These are phyloP conservation scores for Neosalanx taihuensis DNA, from an alignment of 2,797 vertebrate species.

Conservation along the genomic window DNA sequence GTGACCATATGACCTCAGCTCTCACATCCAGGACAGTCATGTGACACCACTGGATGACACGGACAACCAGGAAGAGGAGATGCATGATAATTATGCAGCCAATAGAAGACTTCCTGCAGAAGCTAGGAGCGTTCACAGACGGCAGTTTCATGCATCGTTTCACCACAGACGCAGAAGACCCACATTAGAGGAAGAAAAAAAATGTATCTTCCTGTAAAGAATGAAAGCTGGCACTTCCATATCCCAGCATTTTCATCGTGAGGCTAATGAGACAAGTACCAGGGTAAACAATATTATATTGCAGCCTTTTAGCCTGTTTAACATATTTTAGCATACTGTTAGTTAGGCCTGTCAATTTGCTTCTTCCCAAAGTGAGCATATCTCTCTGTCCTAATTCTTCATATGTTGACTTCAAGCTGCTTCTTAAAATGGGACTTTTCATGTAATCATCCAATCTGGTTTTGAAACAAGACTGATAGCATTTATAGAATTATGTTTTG, in stretches of 20 bases:
- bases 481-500: neutral
- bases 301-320: conserved; percentile 9
- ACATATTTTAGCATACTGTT: conserved; percentile 21
- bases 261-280: conserved; percentile 31
- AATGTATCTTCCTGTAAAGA: neutral
- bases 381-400: neutral
- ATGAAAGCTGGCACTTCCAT: conserved; percentile 13
- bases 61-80: conserved; percentile 8
- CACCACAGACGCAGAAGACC: neutral
- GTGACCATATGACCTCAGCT: neutral
- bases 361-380: neutral
- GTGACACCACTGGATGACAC: neutral
- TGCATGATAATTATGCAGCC: conserved; percentile 29
- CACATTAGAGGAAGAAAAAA: neutral
- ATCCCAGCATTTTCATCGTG: conserved; percentile 20
- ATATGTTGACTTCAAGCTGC: neutral
- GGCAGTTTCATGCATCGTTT: conserved; percentile 32
- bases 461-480: too few species aligned
- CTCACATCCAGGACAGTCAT: conserved; percentile 20
- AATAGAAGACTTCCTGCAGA: conserved; percentile 33
- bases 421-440: neutral
- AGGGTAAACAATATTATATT: conserved; percentile 23
- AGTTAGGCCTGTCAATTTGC: conserved; percentile 16
- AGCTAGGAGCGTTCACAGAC: conserved; percentile 25
- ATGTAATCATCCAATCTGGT: too few species aligned